Conservation (phyloP, 2,797 vertebrate species). For the Falco naumanni region DNA sequence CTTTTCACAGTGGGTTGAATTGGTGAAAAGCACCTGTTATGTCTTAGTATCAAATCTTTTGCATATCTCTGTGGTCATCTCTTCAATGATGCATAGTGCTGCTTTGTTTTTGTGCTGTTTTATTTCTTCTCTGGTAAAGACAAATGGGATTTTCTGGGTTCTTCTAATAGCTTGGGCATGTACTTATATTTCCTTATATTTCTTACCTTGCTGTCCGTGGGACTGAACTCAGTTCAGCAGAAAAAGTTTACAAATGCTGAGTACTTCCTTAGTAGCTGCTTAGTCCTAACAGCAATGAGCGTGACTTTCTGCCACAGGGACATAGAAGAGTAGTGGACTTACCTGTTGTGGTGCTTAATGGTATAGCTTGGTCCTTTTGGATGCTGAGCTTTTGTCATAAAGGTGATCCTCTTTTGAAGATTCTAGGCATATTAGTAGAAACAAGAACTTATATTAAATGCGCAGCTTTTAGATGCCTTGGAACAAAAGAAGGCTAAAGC, state of each 20-base stretch:
- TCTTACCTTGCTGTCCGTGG: background rate
- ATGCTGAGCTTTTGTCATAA: background rate
- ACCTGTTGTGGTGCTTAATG: background rate
- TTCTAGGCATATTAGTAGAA: background rate
- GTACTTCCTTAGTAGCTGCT: background rate
- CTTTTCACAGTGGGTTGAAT: background rate
- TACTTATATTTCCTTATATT: fast-evolving
- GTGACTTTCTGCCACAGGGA: background rate
- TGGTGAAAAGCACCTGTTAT: background rate
- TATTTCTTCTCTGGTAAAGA: background rate
- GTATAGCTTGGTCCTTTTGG: background rate
- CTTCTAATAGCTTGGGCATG: background rate
- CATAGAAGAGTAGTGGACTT: background rate
- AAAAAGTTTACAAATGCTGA: background rate
- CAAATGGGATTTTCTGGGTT: background rate
- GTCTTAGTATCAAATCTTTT: background rate
- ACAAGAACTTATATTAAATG: background rate
- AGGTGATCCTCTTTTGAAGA: background rate
- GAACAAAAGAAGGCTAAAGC: background rate
- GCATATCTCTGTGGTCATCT: background rate
- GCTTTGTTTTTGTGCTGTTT: background rate
- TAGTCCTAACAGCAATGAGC: background rate
- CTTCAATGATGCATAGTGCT: background rate
- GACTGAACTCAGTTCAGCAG: background rate
- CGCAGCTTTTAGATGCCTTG: background rate